Evolutionary conservation across 92 coral and sea anemone species (phyloP).

Genomic region (Zoanthus gigantus): DNA sequence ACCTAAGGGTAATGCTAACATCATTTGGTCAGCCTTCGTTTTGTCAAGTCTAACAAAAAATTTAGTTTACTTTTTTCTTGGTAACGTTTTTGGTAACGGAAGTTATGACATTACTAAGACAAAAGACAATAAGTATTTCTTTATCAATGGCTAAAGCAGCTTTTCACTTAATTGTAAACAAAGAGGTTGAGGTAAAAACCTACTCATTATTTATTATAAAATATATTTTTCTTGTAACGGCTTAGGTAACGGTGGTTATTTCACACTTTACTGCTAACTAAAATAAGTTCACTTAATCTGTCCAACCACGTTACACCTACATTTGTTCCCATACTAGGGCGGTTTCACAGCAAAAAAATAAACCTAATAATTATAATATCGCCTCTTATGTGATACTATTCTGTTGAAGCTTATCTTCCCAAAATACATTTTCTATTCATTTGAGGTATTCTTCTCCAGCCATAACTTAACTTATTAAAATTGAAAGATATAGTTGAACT

Average conservation of each 20-base stretch:
- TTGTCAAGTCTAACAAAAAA: background rate
- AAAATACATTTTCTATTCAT: background rate
- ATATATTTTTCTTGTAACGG: constrained; percentile 2
- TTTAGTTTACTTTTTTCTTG: constrained; percentile 1
- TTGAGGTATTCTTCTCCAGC: constrained; percentile 18
- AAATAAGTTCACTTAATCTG: constrained; percentile 2
- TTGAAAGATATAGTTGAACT: no score
- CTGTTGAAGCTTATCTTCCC: constrained; percentile 5
- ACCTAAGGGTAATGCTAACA: background rate
- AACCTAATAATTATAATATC: background rate
- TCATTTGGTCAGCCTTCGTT: background rate
- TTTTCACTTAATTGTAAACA: background rate
- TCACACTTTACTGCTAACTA: constrained; percentile 1
- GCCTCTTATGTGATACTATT: constrained; percentile 3
- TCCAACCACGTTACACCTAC: constrained; percentile 6
- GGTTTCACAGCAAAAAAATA: background rate
- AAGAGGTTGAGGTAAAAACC: constrained; percentile 4
- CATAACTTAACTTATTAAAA: no score
- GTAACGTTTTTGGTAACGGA: constrained; percentile 20
- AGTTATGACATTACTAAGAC: background rate
- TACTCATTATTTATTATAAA: constrained; percentile 2
- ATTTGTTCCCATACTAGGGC: background rate
- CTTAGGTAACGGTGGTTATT: constrained; percentile 1
- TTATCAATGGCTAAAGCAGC: constrained; percentile 8
- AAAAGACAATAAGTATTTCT: constrained; percentile 6